Base-by-base conservation (phyloP, 2,888 invertebrate species). In the Rosalia funebris region DNA sequence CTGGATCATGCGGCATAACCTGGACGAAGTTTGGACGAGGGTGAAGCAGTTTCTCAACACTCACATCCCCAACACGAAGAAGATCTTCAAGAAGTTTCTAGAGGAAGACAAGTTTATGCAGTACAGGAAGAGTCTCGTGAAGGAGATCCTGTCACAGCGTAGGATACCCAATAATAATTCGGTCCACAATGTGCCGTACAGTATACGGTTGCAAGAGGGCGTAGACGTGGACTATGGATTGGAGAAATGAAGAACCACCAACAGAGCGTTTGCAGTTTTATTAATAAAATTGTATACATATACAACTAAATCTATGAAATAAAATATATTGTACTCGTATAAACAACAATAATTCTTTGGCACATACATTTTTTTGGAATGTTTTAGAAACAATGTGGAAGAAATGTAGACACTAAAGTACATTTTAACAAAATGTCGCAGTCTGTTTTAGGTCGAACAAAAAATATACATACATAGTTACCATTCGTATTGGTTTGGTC, bases 1-100 rank as follows among this genome's bases (percentile, higher is more conserved):
- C 71, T 91, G 89, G 87, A 80, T 92, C 12, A 74, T 88, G 34
- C 87, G 89, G 68, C 86, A 86, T 42, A 89, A 88, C 74, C 84
- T 84, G 0, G 87, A 86, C 5, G 87, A 89, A 70, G 86, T 89
- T 34, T 90, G 89, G 89, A 83, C 85, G 17, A 83, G 87, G 20
- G 86, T 89, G 19, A 82, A 84, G 67, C 83, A 87, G 47, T 89
- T 85, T 69, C 78, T 89, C 55, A 83, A 86, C 57, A 84, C 83
- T 0, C 82, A 85, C 78, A 86, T 88, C 69, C 89, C 89, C 0
- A 82, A 80, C 1, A 84, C 84, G 44, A 80, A 84, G 68, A 78
- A 85, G 70, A 77, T 89, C n/a, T 88, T 87, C 73, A 76, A 84
- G 45, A 82, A 79, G 55, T 89, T 87, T 54, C n/a, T 75, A 0